Percentiles rank a stretch among this genome's conserved stretches.
Conservation (phyloP, 2,797 vertebrate species). For the Ptychobarbus kaznakovi region DNA sequence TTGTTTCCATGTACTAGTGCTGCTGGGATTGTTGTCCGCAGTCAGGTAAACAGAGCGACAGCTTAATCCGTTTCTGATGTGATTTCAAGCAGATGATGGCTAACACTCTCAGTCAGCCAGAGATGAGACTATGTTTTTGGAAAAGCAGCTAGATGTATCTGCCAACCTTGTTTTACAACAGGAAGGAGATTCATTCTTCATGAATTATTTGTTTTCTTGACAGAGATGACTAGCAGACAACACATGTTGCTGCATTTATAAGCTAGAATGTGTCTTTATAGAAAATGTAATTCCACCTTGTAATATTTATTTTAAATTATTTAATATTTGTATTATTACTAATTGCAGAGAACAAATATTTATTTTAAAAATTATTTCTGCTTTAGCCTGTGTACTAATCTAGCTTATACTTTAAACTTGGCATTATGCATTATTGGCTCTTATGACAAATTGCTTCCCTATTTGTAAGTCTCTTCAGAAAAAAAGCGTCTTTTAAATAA, state of each 20-base stretch:
- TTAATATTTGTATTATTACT: background rate
- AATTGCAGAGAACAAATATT: background rate
- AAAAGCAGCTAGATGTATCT: slow-evolving; percentile 33
- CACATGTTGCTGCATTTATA: slow-evolving; percentile 26
- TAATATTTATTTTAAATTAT: background rate
- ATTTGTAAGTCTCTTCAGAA: background rate
- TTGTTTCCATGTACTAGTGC: slow-evolving; percentile 15
- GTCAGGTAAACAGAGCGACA: slow-evolving; percentile 30
- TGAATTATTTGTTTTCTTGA: slow-evolving; percentile 54
- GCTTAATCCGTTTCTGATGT: slow-evolving; percentile 42
- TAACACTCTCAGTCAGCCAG: slow-evolving; percentile 26
- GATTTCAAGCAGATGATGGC: slow-evolving; percentile 46
- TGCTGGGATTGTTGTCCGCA: slow-evolving; percentile 28
- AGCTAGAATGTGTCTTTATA: background rate
- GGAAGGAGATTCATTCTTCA: slow-evolving; percentile 34
- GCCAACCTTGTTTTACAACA: slow-evolving; percentile 46
- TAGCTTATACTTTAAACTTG: slow-evolving; percentile 11
- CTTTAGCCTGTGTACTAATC: background rate
- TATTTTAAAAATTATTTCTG: background rate
- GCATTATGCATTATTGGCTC: background rate
- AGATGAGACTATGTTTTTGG: slow-evolving; percentile 25
- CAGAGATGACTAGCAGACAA: slow-evolving; percentile 38
- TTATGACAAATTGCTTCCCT: background rate
- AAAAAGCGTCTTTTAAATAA: background rate
- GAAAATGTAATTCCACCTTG: background rate